A percentile compares a stretch with the other conserved stretches of the same genome.
Evolutionary conservation across 2,888 invertebrate genomes (phyloP).

Genomic region (Daptonema setosum): DNA sequence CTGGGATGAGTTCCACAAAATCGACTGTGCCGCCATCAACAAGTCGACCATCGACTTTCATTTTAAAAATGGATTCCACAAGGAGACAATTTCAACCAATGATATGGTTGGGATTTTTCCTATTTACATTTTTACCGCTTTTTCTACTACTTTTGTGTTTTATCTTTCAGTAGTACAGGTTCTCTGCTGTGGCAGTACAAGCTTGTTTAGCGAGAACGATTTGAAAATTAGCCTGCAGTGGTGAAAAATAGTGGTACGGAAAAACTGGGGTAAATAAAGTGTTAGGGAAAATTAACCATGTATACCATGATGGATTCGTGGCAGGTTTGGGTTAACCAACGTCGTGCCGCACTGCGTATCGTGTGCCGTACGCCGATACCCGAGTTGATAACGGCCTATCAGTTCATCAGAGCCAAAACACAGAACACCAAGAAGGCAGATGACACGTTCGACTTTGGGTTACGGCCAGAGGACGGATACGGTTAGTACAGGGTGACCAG

Average conservation of each 20-base stretch:
- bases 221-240: too few species aligned
- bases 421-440: neutral
- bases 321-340: neutral
- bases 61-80: neutral
- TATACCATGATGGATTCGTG: neutral
- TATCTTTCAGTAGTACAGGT: too few species aligned
- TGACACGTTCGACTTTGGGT: neutral
- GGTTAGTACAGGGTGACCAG: too few species aligned
- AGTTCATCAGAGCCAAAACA: neutral
- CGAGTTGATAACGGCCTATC: neutral
- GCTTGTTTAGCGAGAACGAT: too few species aligned
- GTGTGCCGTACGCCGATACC: neutral
- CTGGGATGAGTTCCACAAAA: neutral
- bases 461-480: neutral
- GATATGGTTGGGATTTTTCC: too few species aligned
- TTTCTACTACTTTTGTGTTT: too few species aligned
- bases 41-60: neutral
- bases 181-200: too few species aligned
- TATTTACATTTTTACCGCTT: too few species aligned
- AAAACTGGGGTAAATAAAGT: too few species aligned
- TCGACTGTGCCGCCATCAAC: neutral
- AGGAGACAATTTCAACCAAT: too few species aligned
- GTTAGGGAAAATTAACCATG: too few species aligned
- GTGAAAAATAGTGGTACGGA: too few species aligned
- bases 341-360: neutral